Base-by-base conservation (phyloP, 2,888 invertebrate genomes). In the Brachypterus glaber region DNA sequence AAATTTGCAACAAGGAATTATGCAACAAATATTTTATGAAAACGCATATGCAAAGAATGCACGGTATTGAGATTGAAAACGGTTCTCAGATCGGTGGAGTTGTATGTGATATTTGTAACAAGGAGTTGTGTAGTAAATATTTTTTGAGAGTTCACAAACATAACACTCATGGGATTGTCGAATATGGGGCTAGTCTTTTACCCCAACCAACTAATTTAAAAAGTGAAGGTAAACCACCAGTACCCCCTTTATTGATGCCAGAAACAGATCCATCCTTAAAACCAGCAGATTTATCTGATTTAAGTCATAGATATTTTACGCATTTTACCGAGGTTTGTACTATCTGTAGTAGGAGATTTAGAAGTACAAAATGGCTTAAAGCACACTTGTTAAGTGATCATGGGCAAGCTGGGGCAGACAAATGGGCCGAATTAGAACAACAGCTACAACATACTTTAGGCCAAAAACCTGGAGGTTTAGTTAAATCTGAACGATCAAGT, bases 11-110 rank as follows among this genome's bases (percentile, higher is more conserved):
- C 71, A 96, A 96, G 67, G 95, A 97, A 68, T 71, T 98, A 52
- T 98, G 97, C 72, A 98, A 98, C 71, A 98, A 98, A 67, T 98
- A 98, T 64, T 98, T 98, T 67, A 90, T 98, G 85, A 92, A 96
- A 64, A 97, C 96, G 1, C 98, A 98, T 70, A 96, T 96, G 91
- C 85, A 93, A 61, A 82, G 95, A 62, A 96, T 98, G 90, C 98
- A 92, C 66, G 91, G 91, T 30, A 92, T 92, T 54, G 89, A 90
- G 60, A 82, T 92, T 33, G 90, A 91, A 66, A 89, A 88, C 57
- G 90, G 89, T 13, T 85, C 90, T 21, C 89, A 88, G 62, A 84
- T 91, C 25, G 91, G 91, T 4, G 92, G 92, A 14, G 92, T 91
- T 4, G 86, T 92, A 31, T 95, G 95, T 67, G 93, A 95, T 66